These are phyloP conservation scores for Lutraria lutraria DNA, from an alignment of 2,888 invertebrate genomes.

Conservation along the genomic window DNA sequence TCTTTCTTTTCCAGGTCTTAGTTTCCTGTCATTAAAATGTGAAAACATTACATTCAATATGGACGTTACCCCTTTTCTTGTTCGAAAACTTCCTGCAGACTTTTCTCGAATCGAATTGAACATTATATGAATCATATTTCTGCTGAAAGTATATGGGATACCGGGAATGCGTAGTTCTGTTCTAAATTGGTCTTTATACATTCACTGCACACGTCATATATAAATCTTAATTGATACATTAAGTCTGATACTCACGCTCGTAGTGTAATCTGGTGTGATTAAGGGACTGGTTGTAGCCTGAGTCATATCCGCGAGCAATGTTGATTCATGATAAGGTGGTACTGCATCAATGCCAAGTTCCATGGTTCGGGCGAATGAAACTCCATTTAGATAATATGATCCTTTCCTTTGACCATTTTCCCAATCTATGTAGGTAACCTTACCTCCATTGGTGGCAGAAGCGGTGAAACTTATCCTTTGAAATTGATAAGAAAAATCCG, in stretches of 20 bases:
- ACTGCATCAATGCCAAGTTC: conserved; percentile 1
- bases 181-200: too few species aligned
- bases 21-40: too few species aligned
- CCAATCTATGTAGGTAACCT: not conserved
- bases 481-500: not conserved
- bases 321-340: not conserved
- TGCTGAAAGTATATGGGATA: too few species aligned
- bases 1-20: too few species aligned
- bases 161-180: too few species aligned
- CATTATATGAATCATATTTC: too few species aligned
- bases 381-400: not conserved
- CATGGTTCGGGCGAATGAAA: not conserved
- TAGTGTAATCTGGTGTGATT: not conserved
- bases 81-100: too few species aligned
- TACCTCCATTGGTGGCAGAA: not conserved
- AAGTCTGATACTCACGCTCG: not conserved
- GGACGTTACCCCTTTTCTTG: too few species aligned
- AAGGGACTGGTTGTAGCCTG: not conserved
- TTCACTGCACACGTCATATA: too few species aligned
- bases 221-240: too few species aligned
- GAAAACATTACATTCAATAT: too few species aligned
- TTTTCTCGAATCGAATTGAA: too few species aligned
- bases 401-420: not conserved
- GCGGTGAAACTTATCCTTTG: not conserved
- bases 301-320: not conserved